These are phyloP conservation scores for Eptatretus burgeri DNA, from an alignment of 2,113 vertebrate species.

Conservation along the genomic window DNA sequence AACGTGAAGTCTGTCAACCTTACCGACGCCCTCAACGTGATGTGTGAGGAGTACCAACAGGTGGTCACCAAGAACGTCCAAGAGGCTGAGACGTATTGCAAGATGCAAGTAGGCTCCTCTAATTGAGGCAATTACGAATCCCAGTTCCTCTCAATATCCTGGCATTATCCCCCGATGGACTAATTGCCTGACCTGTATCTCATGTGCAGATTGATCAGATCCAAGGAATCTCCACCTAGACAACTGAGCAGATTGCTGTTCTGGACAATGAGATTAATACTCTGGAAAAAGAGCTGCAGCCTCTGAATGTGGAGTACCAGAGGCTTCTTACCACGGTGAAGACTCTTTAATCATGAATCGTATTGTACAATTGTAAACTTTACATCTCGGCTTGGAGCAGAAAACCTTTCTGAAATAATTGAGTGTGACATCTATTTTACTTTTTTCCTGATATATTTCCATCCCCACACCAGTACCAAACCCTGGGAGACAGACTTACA, in stretches of 20 bases:
- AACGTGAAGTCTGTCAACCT: background rate
- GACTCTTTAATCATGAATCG: background rate
- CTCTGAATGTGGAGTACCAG: background rate
- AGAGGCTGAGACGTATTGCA: conserved; percentile 12
- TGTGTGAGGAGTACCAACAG: background rate
- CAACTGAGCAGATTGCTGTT: background rate
- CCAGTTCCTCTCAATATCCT: too few species aligned
- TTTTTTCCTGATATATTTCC: too few species aligned
- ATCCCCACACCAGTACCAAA: too few species aligned
- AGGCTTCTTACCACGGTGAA: background rate
- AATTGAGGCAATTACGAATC: too few species aligned
- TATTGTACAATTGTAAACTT: too few species aligned
- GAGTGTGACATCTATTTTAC: too few species aligned
- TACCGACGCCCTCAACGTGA: background rate
- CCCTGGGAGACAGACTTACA: too few species aligned
- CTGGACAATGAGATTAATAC: conserved; percentile 2
- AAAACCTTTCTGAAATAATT: too few species aligned
- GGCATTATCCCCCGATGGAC: too few species aligned
- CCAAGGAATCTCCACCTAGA: background rate
- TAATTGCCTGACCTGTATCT: too few species aligned
- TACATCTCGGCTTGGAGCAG: too few species aligned
- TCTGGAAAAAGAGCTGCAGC: background rate
- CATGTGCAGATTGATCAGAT: background rate
- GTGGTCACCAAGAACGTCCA: background rate
- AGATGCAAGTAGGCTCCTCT: too few species aligned